Base-by-base conservation (phyloP, 2,797 vertebrate genomes). In the Rhynchonycteris naso region DNA sequence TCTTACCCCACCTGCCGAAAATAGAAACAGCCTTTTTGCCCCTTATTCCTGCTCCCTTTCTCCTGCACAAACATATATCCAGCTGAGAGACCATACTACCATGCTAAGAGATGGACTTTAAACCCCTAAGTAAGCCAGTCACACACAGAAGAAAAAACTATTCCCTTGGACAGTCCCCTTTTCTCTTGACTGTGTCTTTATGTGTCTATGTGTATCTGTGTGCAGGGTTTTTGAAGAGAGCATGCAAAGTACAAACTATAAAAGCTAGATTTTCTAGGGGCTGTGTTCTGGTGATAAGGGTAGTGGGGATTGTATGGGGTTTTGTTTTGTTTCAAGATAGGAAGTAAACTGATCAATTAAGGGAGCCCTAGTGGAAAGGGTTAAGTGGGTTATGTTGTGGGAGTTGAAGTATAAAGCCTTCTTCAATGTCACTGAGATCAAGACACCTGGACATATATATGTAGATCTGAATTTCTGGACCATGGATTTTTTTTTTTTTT, bases 201-300 rank as follows among this genome's bases (percentile, higher is more conserved):
- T 84, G 92, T 96, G 93, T 97, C 75, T 76, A 4, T 96, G 94
- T 95, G 38, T 96, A 52, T 85, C 33, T 80, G 75, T 97, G 95
- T 94, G 83, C 95, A 91, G 86, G 88, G 61, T 97, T 56, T 90
- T 96, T 94, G 95, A 92, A 94, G 90, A 96, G 52, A 95, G 95
- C 95, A 97, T 97, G 96, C 96, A 81, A 96, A 93, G 88, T 95
- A 59, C 86, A 91, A 95, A 95, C 33, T 93, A 79, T 96, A 86
- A 87, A 93, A 59, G 82, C 85, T 96, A 95, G 83, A 30, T 96
- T 91, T 97, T 92, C 69, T 95, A 95, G 95, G 79, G 90, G n/a
- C 75, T 93, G 43, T 92, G 88, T 97, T 97, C 82, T 95, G 76
- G 92, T 93, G 71, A 63, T 92, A 74, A 95, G 86, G 92, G 90